phyloP scores from a whole-genome alignment of 2,113 vertebrate genomes.

The Gymnogyps californianus region DNA sequence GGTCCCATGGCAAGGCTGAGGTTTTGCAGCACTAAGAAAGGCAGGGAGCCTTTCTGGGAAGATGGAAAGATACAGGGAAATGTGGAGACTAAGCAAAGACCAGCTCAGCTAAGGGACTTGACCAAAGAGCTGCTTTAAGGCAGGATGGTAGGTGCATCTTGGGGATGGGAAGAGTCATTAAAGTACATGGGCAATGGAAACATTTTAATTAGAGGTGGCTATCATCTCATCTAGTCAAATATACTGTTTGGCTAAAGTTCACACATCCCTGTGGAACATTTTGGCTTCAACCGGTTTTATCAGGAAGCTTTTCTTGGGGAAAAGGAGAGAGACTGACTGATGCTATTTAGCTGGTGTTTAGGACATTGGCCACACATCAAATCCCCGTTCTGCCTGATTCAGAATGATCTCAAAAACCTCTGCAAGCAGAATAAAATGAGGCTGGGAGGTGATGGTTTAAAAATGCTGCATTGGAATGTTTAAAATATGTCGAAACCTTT shows the following conservation, averaged over 20 bases:
- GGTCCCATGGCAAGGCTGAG: background rate
- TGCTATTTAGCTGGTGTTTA: background rate
- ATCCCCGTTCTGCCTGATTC: background rate
- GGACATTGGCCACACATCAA: background rate
- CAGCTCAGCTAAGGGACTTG: background rate
- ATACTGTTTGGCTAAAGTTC: background rate
- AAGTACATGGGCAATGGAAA: background rate
- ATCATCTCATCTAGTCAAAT: background rate
- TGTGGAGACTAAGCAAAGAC: background rate
- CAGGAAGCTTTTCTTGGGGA: background rate
- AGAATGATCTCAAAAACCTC: constrained; percentile 31
- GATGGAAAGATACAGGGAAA: background rate
- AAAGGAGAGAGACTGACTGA: background rate
- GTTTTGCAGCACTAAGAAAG: background rate
- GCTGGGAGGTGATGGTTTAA: constrained; percentile 33
- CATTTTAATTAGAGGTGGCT: background rate
- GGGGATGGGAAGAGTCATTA: background rate
- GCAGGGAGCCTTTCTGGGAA: background rate
- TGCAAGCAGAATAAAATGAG: background rate
- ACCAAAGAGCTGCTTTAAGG: background rate
- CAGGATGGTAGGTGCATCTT: background rate
- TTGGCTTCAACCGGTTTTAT: background rate
- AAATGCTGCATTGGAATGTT: constrained; percentile 1
- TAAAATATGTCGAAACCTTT: constrained; percentile 40
- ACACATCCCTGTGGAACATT: background rate